These are phyloP conservation scores for Pedetes capensis DNA, from an alignment of 2,113 vertebrate species.

Conservation along the genomic window DNA sequence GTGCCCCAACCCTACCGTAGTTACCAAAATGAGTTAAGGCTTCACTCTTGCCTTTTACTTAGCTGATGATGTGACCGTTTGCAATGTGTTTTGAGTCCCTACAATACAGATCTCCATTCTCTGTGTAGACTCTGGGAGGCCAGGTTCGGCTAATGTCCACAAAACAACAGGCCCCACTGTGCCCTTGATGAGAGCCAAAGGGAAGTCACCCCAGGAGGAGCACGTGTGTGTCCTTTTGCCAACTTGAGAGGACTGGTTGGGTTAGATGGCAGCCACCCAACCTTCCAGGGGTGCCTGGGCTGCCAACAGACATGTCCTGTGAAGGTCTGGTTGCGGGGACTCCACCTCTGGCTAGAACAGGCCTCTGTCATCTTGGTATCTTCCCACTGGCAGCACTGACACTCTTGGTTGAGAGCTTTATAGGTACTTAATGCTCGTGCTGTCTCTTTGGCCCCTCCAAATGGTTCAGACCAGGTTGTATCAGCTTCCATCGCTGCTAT, in stretches of 20 bases:
- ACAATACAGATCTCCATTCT: background rate
- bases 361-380: background rate
- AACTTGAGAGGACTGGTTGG: too few species aligned
- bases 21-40: background rate
- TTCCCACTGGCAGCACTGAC: background rate
- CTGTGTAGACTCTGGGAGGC: background rate
- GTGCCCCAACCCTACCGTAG: background rate
- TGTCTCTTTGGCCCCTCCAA: background rate
- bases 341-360: background rate
- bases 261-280: background rate
- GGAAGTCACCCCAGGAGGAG: background rate
- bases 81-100: background rate
- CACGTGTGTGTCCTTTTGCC: rapidly evolving
- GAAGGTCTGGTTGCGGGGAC: background rate
- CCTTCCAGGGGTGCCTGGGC: background rate
- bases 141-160: background rate
- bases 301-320: rapidly evolving
- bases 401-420: background rate
- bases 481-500: background rate
- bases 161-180: background rate
- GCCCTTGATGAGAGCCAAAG: background rate
- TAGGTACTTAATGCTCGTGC: background rate
- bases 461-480: background rate
- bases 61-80: background rate
- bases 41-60: background rate